A percentile compares a stretch with the other conserved stretches of the same genome.
These are phyloP conservation scores for Caerostris extrusa DNA, from an alignment of 1,140 invertebrate genomes.

Conservation along the genomic window DNA sequence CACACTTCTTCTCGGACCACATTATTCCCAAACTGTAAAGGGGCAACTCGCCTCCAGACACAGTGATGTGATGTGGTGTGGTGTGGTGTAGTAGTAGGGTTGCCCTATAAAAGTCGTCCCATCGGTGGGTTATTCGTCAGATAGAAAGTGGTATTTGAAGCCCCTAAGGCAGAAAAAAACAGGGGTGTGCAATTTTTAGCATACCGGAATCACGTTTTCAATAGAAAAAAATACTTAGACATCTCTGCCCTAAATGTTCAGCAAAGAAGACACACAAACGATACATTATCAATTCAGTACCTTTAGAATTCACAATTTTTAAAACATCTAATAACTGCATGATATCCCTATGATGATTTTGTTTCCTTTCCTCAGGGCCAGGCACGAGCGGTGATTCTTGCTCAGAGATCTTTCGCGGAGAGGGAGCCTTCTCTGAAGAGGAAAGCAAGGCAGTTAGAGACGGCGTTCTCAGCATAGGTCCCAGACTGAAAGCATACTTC, in stretches of 20 bases:
- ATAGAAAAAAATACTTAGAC: background rate
- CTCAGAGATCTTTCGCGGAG: slow-evolving; percentile 79
- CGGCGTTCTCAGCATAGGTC: slow-evolving; percentile 76
- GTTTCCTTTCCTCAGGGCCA: slow-evolving; percentile 35
- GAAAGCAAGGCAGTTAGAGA: slow-evolving; percentile 80
- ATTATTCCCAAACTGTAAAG: too few species aligned
- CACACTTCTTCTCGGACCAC: too few species aligned
- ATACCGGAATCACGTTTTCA: background rate
- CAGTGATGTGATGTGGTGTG: too few species aligned
- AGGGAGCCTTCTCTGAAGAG: slow-evolving; percentile 80
- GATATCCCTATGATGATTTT: background rate
- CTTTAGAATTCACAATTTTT: background rate
- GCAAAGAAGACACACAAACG: background rate
- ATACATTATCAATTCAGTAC: background rate
- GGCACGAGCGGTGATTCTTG: slow-evolving; percentile 78
- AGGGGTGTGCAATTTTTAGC: too few species aligned
- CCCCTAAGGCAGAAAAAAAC: too few species aligned
- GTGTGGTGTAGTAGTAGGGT: too few species aligned
- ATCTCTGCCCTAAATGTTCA: background rate
- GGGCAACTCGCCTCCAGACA: too few species aligned
- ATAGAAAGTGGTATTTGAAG: too few species aligned
- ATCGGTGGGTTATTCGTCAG: too few species aligned
- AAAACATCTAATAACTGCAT: too few species aligned
- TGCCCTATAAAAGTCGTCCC: too few species aligned
- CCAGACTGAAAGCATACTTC: slow-evolving; percentile 76